Conservation (phyloP, 2,113 vertebrate species). For the Xiphophorus maculatus region DNA sequence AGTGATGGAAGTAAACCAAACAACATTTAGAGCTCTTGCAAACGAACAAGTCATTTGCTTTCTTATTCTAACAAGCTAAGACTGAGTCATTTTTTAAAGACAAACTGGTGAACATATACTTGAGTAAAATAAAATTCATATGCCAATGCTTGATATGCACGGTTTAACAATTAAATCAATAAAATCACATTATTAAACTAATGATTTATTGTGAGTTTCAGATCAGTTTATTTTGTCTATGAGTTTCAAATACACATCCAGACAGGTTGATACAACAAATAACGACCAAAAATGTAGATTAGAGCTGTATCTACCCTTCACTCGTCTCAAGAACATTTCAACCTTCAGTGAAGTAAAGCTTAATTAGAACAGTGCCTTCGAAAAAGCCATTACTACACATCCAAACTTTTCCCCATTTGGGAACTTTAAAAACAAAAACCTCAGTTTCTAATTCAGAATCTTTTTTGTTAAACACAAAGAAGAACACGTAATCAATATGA, state of each 20-base stretch:
- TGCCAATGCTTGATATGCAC: background rate
- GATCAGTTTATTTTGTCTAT: background rate
- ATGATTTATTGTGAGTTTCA: background rate
- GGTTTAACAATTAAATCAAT: constrained; percentile 1
- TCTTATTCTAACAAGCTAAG: constrained; percentile 39
- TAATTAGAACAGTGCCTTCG: background rate
- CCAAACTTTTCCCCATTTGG: no score
- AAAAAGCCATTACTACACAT: no score
- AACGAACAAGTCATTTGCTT: constrained; percentile 46
- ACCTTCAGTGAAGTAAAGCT: background rate
- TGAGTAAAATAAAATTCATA: constrained; percentile 18
- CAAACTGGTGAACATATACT: constrained; percentile 2
- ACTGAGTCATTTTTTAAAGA: constrained; percentile 21
- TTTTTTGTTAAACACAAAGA: background rate
- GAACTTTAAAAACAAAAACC: no score
- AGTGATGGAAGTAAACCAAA: constrained; percentile 65
- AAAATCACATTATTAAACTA: background rate
- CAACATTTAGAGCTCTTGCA: constrained; percentile 41
- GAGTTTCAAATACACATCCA: background rate
- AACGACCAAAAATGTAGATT: no score
- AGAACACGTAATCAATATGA: no score
- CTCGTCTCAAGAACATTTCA: background rate
- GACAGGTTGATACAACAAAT: no score
- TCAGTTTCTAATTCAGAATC: no score
- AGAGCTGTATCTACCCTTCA: no score